Percentiles rank a stretch among this genome's conserved stretches.
Conservation (phyloP, 2,888 invertebrate species). For the Steinernema carpocapsae region DNA sequence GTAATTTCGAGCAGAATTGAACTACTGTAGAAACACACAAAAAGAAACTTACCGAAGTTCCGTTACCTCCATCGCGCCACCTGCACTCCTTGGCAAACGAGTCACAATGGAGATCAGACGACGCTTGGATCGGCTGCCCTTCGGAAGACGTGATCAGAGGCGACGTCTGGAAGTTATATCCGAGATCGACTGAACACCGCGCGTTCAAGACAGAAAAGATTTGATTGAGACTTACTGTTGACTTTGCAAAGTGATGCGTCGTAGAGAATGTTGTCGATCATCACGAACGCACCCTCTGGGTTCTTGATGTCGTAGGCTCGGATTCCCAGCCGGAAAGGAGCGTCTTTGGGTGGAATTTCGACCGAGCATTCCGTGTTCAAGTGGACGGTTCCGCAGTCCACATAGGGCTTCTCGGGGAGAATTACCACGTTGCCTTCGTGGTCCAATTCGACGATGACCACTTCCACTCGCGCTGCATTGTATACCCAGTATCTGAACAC, state of each 20-base stretch:
- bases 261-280: slow-evolving; percentile 67
- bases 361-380: slow-evolving; percentile 51
- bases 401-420: slow-evolving; percentile 64
- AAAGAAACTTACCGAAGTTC: slow-evolving; percentile 46
- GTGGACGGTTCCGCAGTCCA: slow-evolving; percentile 63
- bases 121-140: slow-evolving; percentile 54
- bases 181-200: slow-evolving; percentile 60
- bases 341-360: slow-evolving; percentile 58
- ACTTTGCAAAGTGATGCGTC: slow-evolving; percentile 65
- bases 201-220: not conserved
- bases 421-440: not conserved
- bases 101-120: slow-evolving; percentile 56
- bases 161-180: slow-evolving; percentile 56
- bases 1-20: too few relatives aligned
- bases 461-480: slow-evolving; percentile 66
- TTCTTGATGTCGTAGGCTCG: slow-evolving; percentile 66
- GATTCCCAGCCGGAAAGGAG: slow-evolving; percentile 59
- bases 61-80: slow-evolving; percentile 64
- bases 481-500: slow-evolving; percentile 67
- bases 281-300: slow-evolving; percentile 65
- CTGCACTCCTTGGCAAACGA: slow-evolving; percentile 62
- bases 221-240: slow-evolving; percentile 51
- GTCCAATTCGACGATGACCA: slow-evolving; percentile 63
- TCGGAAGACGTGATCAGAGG: slow-evolving; percentile 57
- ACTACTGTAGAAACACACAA: too few relatives aligned